Evolutionary conservation across 1,140 invertebrate species (phyloP).

Genomic region (Hylaeus anthracinus): DNA sequence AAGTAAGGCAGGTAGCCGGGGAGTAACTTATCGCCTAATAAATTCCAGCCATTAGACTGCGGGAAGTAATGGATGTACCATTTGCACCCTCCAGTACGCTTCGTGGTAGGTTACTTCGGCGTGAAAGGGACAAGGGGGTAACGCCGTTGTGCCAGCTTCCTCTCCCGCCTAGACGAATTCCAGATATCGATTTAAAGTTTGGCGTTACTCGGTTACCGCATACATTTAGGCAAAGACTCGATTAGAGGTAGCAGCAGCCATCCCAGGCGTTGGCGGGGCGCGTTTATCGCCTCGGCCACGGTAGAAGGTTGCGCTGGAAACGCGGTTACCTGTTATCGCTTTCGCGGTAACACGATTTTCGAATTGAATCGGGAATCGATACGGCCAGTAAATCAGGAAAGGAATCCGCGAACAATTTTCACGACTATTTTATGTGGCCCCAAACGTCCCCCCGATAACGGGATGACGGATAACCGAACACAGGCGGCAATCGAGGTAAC

Average conservation of each 20-base stretch:
- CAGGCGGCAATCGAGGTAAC: background rate
- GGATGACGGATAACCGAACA: conserved; percentile 31
- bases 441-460: conserved; percentile 20
- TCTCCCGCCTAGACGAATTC: conserved; percentile 40
- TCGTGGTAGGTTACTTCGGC: conserved; percentile 31
- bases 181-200: conserved; percentile 66
- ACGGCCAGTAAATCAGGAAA: conserved; percentile 39
- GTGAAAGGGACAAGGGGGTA: conserved; percentile 19
- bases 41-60: conserved; percentile 75
- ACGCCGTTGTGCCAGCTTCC: conserved; percentile 24
- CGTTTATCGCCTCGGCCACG: conserved; percentile 39
- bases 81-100: conserved; percentile 68
- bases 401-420: conserved; percentile 43
- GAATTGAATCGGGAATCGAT: conserved; percentile 52
- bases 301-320: conserved; percentile 16
- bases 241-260: conserved; percentile 42
- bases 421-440: conserved; percentile 47
- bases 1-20: conserved; percentile 59
- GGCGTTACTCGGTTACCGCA: conserved; percentile 48
- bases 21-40: conserved; percentile 75
- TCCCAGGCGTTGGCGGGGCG: background rate
- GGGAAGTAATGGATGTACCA: conserved; percentile 74
- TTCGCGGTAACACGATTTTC: conserved; percentile 51
- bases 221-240: conserved; percentile 46
- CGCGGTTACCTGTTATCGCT: conserved; percentile 41